These are phyloP conservation scores for Parnassius glacialis DNA, from an alignment of 2,888 invertebrate genomes.

Conservation along the genomic window DNA sequence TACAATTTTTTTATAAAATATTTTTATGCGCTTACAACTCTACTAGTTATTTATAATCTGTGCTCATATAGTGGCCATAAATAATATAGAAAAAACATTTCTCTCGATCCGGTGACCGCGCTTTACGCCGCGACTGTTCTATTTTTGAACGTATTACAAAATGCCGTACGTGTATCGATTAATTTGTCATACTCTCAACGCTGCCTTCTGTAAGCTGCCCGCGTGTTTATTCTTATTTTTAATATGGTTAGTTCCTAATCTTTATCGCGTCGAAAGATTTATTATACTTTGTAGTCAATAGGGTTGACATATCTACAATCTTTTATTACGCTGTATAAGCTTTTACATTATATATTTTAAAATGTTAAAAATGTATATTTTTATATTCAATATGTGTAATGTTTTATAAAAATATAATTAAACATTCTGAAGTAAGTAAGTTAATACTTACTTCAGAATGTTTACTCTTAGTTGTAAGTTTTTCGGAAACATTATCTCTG, in stretches of 20 bases:
- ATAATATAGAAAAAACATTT: constrained; percentile 3
- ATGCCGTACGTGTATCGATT: constrained; percentile 51
- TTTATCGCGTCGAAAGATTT: constrained; percentile 57
- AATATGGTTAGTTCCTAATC: constrained; percentile 40
- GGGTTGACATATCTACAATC: constrained; percentile 6
- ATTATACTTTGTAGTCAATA: constrained; percentile 41
- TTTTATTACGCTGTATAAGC: no score
- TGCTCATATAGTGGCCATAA: constrained; percentile 2
- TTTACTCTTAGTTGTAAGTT: no score
- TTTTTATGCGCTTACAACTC: neutral
- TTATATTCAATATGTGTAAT: no score
- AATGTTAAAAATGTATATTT: no score
- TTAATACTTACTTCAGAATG: no score
- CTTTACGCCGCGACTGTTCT: constrained; percentile 45
- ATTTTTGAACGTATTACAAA: constrained; percentile 51
- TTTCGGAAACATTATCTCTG: no score
- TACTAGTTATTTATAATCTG: neutral
- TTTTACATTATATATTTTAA: no score
- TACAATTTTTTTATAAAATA: no score
- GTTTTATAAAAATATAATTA: no score
- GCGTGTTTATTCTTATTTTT: constrained; percentile 53
- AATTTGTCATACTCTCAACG: constrained; percentile 67
- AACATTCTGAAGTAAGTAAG: no score
- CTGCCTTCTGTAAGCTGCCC: constrained; percentile 38
- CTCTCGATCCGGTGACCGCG: constrained; percentile 3